Percentiles rank a stretch among this genome's conserved stretches.
Evolutionary conservation across 2,797 vertebrate genomes (phyloP).

Genomic region (Sternarchorhynchus goeldii): DNA sequence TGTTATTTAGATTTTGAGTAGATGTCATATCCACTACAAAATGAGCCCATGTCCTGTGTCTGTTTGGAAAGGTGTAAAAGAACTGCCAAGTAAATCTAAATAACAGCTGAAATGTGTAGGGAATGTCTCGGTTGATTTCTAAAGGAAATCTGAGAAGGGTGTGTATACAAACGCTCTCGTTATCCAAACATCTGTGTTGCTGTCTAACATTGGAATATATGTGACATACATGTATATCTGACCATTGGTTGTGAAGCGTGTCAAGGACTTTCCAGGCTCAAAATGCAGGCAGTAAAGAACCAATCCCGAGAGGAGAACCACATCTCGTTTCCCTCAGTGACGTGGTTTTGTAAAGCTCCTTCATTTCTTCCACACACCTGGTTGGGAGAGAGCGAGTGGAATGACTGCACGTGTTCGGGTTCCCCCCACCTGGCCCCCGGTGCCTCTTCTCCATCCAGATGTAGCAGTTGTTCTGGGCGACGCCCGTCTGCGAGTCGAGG

Average conservation of each 20-base stretch:
- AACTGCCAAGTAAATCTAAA: neutral
- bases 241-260: neutral
- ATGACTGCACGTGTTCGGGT: neutral
- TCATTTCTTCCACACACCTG: too few species aligned
- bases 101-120: neutral
- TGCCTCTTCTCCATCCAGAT: conserved; percentile 99
- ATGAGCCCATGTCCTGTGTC: neutral
- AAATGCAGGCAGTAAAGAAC: neutral
- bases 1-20: neutral
- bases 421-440: conserved; percentile 86
- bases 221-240: neutral
- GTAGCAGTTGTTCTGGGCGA: conserved; percentile 99
- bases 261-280: neutral
- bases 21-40: neutral
- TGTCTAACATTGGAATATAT: neutral
- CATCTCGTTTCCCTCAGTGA: neutral
- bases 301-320: neutral
- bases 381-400: too few species aligned
- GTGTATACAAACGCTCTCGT: conserved; percentile 22
- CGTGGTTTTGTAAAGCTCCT: too few species aligned
- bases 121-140: neutral
- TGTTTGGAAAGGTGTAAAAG: neutral
- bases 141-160: conserved; percentile 14
- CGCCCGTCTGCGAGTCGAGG: conserved; percentile 93
- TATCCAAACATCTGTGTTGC: conserved; percentile 35